Conservation (phyloP, 1,140 invertebrate species). For the Galendromus occidentalis region DNA sequence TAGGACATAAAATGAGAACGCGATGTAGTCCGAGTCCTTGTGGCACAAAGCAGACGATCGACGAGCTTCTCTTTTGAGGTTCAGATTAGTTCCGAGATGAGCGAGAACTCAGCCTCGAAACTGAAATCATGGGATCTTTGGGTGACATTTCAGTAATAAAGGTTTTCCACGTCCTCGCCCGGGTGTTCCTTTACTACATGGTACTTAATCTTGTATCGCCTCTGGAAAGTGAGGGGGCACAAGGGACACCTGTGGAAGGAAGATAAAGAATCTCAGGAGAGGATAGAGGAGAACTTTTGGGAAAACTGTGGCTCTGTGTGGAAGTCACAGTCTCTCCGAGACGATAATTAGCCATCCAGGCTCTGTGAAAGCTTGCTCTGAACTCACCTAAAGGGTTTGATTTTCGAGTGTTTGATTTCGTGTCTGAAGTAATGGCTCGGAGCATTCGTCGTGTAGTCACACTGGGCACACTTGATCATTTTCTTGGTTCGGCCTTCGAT, state of each 20-base stretch:
- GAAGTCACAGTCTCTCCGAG: too few relatives aligned
- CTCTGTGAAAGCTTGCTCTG: neutral
- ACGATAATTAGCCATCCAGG: neutral
- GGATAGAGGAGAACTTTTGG: too few relatives aligned
- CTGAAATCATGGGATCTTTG: too few relatives aligned
- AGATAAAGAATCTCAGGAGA: too few relatives aligned
- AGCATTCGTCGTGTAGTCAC: slow-evolving; percentile 6
- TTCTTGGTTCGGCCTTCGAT: slow-evolving; percentile 3
- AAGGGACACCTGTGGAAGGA: neutral
- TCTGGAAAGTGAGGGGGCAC: slow-evolving; percentile 1
- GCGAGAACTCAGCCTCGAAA: too few relatives aligned
- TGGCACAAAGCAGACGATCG: too few relatives aligned
- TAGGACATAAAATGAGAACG: too few relatives aligned
- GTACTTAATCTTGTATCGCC: slow-evolving; percentile 1
- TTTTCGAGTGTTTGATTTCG: slow-evolving; percentile 8
- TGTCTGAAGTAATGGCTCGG: slow-evolving; percentile 4
- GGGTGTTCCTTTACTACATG: slow-evolving; percentile 1
- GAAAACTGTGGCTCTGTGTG: too few relatives aligned
- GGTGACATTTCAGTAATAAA: slow-evolving; percentile 5
- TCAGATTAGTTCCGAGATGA: too few relatives aligned
- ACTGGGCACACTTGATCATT: neutral
- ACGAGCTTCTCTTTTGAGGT: too few relatives aligned
- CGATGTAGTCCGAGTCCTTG: too few relatives aligned
- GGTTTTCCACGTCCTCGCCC: neutral
- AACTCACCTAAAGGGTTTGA: neutral